Conservation (phyloP, 2,797 vertebrate genomes). For the Rousettus madagascariensis region DNA sequence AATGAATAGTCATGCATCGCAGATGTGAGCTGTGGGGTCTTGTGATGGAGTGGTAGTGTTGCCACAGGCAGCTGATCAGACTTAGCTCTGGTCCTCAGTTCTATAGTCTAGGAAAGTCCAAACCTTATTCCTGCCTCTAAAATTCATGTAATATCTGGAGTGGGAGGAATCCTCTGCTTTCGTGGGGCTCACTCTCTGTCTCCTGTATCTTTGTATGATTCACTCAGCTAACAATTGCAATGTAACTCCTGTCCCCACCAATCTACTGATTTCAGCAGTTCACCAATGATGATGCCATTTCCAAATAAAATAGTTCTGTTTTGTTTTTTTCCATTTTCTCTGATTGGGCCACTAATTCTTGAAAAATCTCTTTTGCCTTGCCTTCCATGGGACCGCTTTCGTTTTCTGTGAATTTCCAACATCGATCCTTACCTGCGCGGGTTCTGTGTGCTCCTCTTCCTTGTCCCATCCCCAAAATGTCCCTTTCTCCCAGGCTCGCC, state of each 20-base stretch:
- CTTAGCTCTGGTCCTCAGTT: neutral
- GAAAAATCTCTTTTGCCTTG: neutral
- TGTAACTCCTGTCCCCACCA: neutral
- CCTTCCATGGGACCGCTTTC: neutral
- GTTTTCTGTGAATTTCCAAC: neutral
- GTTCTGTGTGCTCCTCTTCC: neutral
- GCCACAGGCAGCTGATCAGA: neutral
- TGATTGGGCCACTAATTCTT: neutral
- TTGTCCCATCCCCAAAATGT: neutral
- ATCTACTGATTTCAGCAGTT: neutral
- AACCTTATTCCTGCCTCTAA: neutral
- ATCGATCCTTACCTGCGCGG: neutral
- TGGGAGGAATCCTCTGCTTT: no score
- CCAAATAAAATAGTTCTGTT: neutral
- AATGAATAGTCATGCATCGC: no score
- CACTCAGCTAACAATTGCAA: neutral
- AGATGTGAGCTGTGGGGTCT: neutral
- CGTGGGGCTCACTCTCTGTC: no score
- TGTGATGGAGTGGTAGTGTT: neutral
- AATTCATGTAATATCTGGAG: no score
- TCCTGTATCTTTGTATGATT: neutral
- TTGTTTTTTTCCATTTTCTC: neutral
- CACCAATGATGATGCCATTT: neutral
- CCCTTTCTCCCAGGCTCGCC: neutral
- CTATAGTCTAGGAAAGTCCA: neutral